Percentiles rank a stretch among this genome's conserved stretches.
Evolutionary conservation across 2,888 invertebrate species (phyloP).

Genomic region (Lasius platythorax): DNA sequence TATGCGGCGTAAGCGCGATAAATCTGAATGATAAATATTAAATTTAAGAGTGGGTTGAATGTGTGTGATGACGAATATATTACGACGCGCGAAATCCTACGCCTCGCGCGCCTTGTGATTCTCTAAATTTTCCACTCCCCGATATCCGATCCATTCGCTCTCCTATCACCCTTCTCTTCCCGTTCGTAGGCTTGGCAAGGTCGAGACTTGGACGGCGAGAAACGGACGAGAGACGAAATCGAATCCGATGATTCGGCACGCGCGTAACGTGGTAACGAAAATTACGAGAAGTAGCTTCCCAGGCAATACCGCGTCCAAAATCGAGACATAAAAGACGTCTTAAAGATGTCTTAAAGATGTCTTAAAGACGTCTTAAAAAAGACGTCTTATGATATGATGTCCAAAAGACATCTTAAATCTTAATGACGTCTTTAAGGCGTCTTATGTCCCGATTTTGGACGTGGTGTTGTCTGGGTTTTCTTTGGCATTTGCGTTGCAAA

Average conservation of each 20-base stretch:
- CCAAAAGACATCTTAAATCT: no score
- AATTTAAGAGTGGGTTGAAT: slow-evolving; percentile 57
- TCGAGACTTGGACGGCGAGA: neutral
- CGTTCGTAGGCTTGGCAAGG: slow-evolving; percentile 13
- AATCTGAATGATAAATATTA: slow-evolving; percentile 49
- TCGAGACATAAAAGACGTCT: no score
- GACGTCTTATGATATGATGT: no score
- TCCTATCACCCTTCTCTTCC: slow-evolving; percentile 24
- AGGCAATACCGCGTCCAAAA: no score
- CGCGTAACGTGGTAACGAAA: neutral
- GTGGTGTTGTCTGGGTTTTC: neutral
- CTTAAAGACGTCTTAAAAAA: no score
- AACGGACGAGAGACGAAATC: slow-evolving; percentile 2
- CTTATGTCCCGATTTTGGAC: no score
- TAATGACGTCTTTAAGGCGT: no score
- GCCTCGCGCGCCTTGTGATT: slow-evolving; percentile 19
- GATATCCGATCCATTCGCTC: slow-evolving; percentile 49
- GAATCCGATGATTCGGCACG: neutral
- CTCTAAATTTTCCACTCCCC: slow-evolving; percentile 71
- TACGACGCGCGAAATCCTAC: slow-evolving; percentile 53
- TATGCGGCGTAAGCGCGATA: neutral
- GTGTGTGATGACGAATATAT: neutral
- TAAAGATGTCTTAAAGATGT: no score
- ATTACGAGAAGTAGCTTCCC: neutral
- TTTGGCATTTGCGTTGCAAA: neutral